Evolutionary conservation across 2,888 invertebrate species (phyloP).

Genomic region (Marronus borbonicus): DNA sequence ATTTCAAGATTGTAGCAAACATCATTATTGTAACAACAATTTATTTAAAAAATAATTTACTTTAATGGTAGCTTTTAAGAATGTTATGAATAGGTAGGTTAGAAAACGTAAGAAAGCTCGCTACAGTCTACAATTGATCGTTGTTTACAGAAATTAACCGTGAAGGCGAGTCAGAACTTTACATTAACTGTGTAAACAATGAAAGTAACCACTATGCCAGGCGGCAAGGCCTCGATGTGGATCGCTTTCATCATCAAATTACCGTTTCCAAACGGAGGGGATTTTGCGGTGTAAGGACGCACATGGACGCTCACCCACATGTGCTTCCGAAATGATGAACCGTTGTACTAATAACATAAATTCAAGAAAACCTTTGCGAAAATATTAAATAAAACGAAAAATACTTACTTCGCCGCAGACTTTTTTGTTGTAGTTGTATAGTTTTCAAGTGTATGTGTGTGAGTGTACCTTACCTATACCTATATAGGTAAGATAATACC

Average conservation of each 20-base stretch:
- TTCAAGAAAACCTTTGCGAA: no score
- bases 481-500: no score
- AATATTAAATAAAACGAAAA: no score
- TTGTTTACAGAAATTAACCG: constrained; percentile 28
- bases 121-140: background rate
- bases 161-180: constrained; percentile 2
- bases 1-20: no score
- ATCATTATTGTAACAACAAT: background rate
- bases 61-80: background rate
- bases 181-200: constrained; percentile 46
- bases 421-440: no score
- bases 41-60: background rate
- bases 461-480: no score
- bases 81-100: background rate
- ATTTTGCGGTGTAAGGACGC: no score
- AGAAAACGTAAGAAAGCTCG: background rate
- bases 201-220: constrained; percentile 37
- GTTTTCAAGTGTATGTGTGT: no score
- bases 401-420: no score
- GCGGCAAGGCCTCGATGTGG: constrained; percentile 35
- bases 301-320: background rate
- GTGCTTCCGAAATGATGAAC: no score
- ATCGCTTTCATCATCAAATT: constrained; percentile 49
- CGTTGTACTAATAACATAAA: no score
- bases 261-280: constrained; percentile 22